Conservation (phyloP, 1,140 invertebrate species). For the Reticulitermes speratus region DNA sequence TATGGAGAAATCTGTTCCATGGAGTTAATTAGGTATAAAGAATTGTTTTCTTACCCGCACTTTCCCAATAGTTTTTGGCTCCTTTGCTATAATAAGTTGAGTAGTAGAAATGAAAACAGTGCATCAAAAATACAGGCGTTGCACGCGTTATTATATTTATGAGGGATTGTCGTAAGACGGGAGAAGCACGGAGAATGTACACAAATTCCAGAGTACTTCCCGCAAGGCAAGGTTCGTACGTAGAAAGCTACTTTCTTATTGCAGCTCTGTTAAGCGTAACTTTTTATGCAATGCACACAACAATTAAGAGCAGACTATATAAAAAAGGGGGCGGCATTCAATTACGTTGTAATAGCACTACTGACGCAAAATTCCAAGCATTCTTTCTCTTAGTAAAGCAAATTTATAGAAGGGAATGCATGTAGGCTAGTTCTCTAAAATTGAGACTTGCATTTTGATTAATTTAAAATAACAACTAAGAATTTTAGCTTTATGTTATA, state of each 20-base stretch:
- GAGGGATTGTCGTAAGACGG: not conserved
- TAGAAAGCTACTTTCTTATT: not conserved
- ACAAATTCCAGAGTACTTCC: not conserved
- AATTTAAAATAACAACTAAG: too few relatives aligned
- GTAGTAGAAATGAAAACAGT: too few relatives aligned
- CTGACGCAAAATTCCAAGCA: not conserved
- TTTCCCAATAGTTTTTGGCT: too few relatives aligned
- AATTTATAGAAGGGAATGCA: not conserved
- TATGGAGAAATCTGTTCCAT: too few relatives aligned
- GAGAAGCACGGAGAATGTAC: not conserved
- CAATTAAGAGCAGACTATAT: not conserved
- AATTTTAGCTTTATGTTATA: too few relatives aligned
- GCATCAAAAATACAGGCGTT: too few relatives aligned
- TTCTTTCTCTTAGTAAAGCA: not conserved
- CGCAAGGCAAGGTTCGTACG: not conserved
- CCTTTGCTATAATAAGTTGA: too few relatives aligned
- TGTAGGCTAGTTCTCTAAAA: not conserved
- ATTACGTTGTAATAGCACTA: not conserved
- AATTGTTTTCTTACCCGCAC: too few relatives aligned
- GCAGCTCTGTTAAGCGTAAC: not conserved
- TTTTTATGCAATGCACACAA: not conserved
- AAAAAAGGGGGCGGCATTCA: conserved; percentile 4
- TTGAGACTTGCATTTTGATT: not conserved
- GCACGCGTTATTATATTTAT: too few relatives aligned
- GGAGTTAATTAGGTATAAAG: too few relatives aligned